phyloP scores from a whole-genome alignment of 2,888 invertebrate species.

The Mylabris sibirica region DNA sequence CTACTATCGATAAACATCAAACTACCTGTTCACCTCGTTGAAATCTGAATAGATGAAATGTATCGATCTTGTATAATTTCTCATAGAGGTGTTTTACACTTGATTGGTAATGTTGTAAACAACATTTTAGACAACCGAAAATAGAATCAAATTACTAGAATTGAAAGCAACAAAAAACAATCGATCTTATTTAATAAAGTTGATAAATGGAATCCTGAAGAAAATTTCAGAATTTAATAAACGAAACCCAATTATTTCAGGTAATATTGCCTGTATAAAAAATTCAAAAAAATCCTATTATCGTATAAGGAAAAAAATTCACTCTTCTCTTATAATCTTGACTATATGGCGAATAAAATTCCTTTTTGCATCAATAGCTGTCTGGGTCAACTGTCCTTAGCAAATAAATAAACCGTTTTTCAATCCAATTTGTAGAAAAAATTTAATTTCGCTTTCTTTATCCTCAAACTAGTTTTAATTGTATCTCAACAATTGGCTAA shows the following conservation, averaged over 20 bases:
- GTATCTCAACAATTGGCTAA: background rate
- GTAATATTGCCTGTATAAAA: background rate
- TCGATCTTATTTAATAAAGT: background rate
- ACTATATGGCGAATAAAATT: background rate
- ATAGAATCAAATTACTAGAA: no score
- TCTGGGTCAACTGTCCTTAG: background rate
- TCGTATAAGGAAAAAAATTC: background rate
- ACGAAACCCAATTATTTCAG: constrained; percentile 1
- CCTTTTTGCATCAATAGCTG: background rate
- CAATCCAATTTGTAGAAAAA: background rate
- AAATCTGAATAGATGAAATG: no score
- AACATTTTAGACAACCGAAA: no score
- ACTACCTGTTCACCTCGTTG: no score
- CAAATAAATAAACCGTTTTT: background rate
- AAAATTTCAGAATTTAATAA: background rate
- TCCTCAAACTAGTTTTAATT: constrained; percentile 4
- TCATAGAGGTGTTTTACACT: no score
- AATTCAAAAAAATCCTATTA: background rate
- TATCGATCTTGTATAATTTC: no score
- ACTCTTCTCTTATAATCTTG: background rate
- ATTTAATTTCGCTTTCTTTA: no score
- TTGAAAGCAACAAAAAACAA: no score
- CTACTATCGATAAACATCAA: no score
- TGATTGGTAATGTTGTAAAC: no score
- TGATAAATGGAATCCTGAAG: background rate